These are phyloP conservation scores for Podocnemis expansa DNA, from an alignment of 2,113 vertebrate species.

Conservation along the genomic window DNA sequence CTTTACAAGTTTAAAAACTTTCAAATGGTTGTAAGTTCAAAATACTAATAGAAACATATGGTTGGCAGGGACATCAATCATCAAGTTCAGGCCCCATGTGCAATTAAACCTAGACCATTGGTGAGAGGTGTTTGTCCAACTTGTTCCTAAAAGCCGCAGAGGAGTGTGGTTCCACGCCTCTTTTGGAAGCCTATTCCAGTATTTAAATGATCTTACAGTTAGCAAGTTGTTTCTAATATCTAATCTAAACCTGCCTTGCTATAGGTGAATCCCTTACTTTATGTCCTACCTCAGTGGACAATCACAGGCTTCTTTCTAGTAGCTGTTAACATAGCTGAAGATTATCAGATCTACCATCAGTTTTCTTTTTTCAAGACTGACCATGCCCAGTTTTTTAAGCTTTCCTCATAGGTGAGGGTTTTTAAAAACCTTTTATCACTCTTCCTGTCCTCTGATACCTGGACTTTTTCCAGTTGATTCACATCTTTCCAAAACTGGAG, in stretches of 20 bases:
- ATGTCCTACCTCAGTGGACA: background rate
- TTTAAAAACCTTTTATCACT: background rate
- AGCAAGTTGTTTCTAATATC: background rate
- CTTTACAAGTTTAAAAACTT: background rate
- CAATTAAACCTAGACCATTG: background rate
- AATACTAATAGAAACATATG: background rate
- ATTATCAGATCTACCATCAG: background rate
- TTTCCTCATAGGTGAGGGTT: background rate
- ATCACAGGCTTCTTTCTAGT: background rate
- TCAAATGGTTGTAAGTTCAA: background rate
- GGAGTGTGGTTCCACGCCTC: background rate
- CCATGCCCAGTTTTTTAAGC: background rate
- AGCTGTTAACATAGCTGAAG: background rate
- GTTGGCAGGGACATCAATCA: background rate
- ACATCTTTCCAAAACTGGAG: background rate
- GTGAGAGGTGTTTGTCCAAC: background rate
- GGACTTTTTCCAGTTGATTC: background rate
- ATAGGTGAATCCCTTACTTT: background rate
- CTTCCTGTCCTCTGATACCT: background rate
- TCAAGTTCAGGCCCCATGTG: background rate
- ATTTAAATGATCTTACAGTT: background rate
- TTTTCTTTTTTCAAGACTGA: background rate
- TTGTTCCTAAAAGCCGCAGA: background rate
- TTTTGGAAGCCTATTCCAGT: background rate
- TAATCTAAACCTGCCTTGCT: background rate